Evolutionary conservation across 2,888 invertebrate species (phyloP).

Genomic region (Alitta virens): DNA sequence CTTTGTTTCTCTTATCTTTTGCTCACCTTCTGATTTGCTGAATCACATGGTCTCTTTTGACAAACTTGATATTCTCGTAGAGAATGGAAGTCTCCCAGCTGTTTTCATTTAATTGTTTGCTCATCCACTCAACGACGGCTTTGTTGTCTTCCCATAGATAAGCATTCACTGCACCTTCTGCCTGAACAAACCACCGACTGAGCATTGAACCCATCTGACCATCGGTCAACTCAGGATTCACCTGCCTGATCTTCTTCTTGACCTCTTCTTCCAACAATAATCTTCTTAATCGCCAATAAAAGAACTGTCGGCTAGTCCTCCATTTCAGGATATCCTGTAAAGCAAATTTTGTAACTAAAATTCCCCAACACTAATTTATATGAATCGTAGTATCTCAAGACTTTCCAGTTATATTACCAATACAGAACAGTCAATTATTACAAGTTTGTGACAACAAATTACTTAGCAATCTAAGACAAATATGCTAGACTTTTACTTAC

Average conservation of each 20-base stretch:
- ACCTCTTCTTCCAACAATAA: constrained; percentile 77
- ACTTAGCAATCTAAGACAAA: too few species aligned
- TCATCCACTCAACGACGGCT: constrained; percentile 75
- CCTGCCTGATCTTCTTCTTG: constrained; percentile 66
- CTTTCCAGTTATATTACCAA: too few species aligned
- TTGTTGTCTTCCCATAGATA: constrained; percentile 87
- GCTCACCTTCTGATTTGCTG: constrained; percentile 71
- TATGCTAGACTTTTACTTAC: constrained; percentile 39
- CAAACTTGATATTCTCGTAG: constrained; percentile 69
- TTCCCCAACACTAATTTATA: too few species aligned
- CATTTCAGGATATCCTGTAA: constrained; percentile 82
- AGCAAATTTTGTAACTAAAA: too few species aligned
- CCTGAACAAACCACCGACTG: constrained; percentile 90
- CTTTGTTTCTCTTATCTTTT: too few species aligned
- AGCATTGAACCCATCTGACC: constrained; percentile 85
- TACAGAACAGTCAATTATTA: too few species aligned
- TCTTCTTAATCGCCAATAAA: constrained; percentile 86
- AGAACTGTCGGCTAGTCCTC: constrained; percentile 74
- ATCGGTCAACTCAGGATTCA: constrained; percentile 66
- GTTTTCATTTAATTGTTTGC: constrained; percentile 52
- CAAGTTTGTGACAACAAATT: too few species aligned
- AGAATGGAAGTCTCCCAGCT: constrained; percentile 31
- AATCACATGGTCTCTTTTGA: constrained; percentile 79
- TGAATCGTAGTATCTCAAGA: too few species aligned
- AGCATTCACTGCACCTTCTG: constrained; percentile 77